These are phyloP conservation scores for Pseudochromis fuscus DNA, from an alignment of 2,797 vertebrate species.

Conservation along the genomic window DNA sequence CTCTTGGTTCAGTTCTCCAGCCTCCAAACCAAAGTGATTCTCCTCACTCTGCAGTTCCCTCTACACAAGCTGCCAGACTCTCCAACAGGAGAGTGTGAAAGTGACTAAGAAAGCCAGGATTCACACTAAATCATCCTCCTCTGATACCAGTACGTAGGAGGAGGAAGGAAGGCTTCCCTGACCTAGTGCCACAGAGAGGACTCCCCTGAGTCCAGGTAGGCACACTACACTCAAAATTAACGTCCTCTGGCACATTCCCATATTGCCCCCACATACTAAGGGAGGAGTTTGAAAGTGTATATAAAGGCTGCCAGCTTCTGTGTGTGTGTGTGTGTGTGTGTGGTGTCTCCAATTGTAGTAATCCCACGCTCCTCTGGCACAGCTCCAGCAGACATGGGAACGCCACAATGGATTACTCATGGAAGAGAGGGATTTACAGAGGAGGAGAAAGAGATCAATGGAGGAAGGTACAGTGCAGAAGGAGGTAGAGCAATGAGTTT, in stretches of 20 bases:
- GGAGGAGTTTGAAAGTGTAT: slow-evolving; percentile 51
- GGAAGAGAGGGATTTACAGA: slow-evolving; percentile 74
- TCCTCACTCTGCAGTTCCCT: slow-evolving; percentile 22
- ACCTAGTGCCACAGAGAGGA: slow-evolving; percentile 42
- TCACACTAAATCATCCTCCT: slow-evolving; percentile 49
- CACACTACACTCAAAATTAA: slow-evolving; percentile 43
- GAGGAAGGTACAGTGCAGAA: slow-evolving; percentile 59
- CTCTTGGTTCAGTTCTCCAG: too few species aligned
- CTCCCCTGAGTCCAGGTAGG: slow-evolving; percentile 47
- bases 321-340: slow-evolving; percentile 31
- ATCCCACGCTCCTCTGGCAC: slow-evolving; percentile 75
- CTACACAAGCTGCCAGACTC: slow-evolving; percentile 26
- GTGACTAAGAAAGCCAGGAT: slow-evolving; percentile 21
- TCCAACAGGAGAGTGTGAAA: slow-evolving; percentile 54
- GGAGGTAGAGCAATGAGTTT: slow-evolving; percentile 52
- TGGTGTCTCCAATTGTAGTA: slow-evolving; percentile 57
- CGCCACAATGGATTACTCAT: slow-evolving; percentile 73
- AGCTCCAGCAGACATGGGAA: slow-evolving; percentile 77
- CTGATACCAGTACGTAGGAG: slow-evolving; percentile 31
- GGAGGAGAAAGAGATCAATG: slow-evolving; percentile 71
- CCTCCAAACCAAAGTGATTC: slow-evolving; percentile 6
- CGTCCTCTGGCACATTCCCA: slow-evolving; percentile 55
- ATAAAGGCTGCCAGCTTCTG: slow-evolving; percentile 35
- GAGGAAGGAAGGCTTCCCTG: slow-evolving; percentile 42
- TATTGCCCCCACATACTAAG: slow-evolving; percentile 42